Evolutionary conservation across 2,888 invertebrate species (phyloP), one percentile per base, ranked within the genome.

Genomic region (Slavum lentiscoides): DNA sequence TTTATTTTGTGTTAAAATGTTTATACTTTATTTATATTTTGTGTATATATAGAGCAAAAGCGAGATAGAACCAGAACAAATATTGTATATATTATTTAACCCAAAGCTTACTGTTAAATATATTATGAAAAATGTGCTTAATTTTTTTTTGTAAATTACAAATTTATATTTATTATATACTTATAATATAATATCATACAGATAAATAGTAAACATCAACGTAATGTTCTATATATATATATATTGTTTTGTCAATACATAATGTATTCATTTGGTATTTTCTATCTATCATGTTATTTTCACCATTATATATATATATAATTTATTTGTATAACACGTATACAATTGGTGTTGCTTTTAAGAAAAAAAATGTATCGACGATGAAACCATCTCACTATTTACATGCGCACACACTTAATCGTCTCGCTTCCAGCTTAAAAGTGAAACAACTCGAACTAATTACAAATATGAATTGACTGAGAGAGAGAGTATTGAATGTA

Each of bases 241-340:
- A 68, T 11, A 39, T 39, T 39, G 4, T 76, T 76, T 76, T 75
- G 59, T 76, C 61, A 13, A 13, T 43, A 67, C 55, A 66, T 55
- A 21, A 58, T 74, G 23, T 76, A 76, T 67, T 59, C 9, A 55
- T 76, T 75, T 67, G 67, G 49, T 67, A 67, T 75, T 62, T 69
- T 77, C 70, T 62, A 77, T 62, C 23, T 19, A 62, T 77, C 37
- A 62, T 69, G 58, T 75, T 75, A 58, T 76, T 75, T 75, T 58
- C 11, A 61, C 61, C 76, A 77, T 77, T 69, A 67, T 74, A 13
- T 62, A 77, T 77, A 39, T 39, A 39, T 43, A 77, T 77, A 70
- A 77, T 62, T 77, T 77, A 77, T 70, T 70, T 77, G 77, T 70
- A 69, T 77, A 69, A 77, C 53, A 30, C 30, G 69, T 69, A 77